phyloP scores from a whole-genome alignment of 2,797 vertebrate species.

The Falco naumanni region DNA sequence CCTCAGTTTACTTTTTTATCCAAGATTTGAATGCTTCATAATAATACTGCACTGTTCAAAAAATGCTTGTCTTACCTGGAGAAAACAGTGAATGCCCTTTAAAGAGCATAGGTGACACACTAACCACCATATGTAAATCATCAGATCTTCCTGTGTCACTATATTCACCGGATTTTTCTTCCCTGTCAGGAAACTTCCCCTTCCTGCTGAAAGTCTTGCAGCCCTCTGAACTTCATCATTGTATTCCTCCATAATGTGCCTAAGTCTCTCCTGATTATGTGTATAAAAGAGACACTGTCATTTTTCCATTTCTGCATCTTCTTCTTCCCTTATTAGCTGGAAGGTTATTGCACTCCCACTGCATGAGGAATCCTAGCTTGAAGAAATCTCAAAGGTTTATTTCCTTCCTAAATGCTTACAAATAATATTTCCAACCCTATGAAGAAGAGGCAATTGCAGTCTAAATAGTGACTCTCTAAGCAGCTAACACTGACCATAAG shows the following conservation, averaged over 20 bases:
- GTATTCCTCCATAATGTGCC: constrained; percentile 75
- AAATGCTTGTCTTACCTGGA: constrained; percentile 66
- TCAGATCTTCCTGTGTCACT: constrained; percentile 77
- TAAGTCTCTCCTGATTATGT: constrained; percentile 61
- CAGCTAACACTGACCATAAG: background rate
- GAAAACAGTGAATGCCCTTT: constrained; percentile 75
- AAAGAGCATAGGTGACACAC: constrained; percentile 80
- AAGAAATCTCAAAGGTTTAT: background rate
- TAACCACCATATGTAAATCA: constrained; percentile 79
- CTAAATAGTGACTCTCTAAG: background rate
- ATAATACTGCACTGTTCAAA: background rate
- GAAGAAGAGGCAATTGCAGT: background rate
- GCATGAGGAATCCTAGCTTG: background rate
- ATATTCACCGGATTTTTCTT: constrained; percentile 54
- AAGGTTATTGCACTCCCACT: background rate
- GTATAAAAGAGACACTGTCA: background rate
- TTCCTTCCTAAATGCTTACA: background rate
- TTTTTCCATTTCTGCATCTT: background rate
- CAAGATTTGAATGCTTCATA: background rate
- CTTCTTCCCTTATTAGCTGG: background rate
- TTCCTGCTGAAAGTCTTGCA: constrained; percentile 74
- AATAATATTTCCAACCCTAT: background rate
- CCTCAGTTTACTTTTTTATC: background rate
- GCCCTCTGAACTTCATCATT: constrained; percentile 77
- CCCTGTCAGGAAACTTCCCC: constrained; percentile 73